Evolutionary conservation across 1,140 invertebrate genomes (phyloP), one percentile per base, ranked within the genome.

Genomic region (Wasmannia auropunctata): DNA sequence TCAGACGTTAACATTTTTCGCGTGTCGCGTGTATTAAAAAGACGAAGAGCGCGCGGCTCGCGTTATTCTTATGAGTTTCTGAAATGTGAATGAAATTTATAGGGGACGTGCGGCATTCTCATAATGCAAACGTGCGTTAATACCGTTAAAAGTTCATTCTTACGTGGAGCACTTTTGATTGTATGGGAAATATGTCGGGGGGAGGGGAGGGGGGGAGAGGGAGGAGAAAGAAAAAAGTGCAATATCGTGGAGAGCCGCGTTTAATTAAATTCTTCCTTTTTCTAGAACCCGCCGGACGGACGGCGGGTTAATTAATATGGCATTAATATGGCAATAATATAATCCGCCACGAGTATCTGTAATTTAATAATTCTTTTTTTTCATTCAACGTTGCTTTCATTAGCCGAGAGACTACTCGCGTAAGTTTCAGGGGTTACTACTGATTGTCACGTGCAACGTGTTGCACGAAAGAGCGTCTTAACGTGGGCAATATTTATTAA

Each of bases 41-140:
- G 5, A 31, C 65, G 51, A 43, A 16, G 49, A 56, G 51, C n/a
- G 22, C 25, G 22, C 25, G 3, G n/a, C 7, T 4, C 49, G 19
- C 10, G 49, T 43, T 25, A 31, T 72, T 72, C 34, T 72, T 81
- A 81, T 70, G 46, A 81, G 34, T 70, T 81, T 70, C 25, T 56
- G 14, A 70, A 72, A 81, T 37, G 37, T 65, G 37, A 72, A 70
- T 22, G 3, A 58, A 70, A 81, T 81, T 81, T 81, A 81, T 58
- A n/a, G n/a, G 49, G 0, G 65, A 81, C 65, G 3, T 40, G 34
- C 28, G 65, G 49, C 11, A 70, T 70, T 81, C 40, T 81, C 65
- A 72, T 81, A 72, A 81, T 34, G 56, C 19, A n/a, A n/a, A 40
- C 25, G 7, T 37, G 34, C 79, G n/a, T 72, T 70, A 81, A 81